phyloP scores from a whole-genome alignment of 2,113 vertebrate genomes.

The Grammomys surdaster region DNA sequence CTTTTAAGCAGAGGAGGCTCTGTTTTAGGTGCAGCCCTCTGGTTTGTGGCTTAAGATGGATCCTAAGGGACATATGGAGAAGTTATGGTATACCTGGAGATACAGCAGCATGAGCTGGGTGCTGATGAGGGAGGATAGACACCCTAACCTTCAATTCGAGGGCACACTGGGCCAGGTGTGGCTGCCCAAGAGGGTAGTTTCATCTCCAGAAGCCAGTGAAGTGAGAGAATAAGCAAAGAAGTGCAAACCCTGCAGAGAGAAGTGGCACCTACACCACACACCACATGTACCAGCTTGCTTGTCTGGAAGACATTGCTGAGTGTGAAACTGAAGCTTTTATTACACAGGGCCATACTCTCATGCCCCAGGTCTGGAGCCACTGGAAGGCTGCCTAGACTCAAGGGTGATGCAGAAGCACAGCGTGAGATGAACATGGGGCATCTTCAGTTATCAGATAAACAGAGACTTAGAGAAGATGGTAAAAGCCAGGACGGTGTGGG shows the following conservation, averaged over 20 bases:
- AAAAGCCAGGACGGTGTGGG: slow-evolving; percentile 54
- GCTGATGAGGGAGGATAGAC: neutral
- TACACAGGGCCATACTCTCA: neutral
- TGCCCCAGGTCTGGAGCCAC: neutral
- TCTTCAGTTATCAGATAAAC: slow-evolving; percentile 80
- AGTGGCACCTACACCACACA: accelerated
- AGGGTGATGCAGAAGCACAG: slow-evolving; percentile 41
- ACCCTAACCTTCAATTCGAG: neutral
- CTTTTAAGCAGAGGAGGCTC: neutral
- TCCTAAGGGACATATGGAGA: neutral
- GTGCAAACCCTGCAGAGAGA: too few species aligned
- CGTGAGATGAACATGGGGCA: slow-evolving; percentile 56
- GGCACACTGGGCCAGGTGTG: neutral
- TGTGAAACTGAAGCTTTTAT: neutral
- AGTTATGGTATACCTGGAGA: neutral
- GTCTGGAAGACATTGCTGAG: neutral
- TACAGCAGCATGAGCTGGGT: neutral
- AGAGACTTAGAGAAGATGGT: slow-evolving; percentile 59
- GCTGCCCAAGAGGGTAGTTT: neutral
- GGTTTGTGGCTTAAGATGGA: neutral
- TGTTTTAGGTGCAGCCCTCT: neutral
- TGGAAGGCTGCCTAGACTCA: slow-evolving; percentile 21
- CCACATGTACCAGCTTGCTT: neutral
- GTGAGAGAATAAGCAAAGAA: neutral
- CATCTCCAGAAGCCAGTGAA: neutral